A percentile compares a stretch with the other conserved stretches of the same genome.
Evolutionary conservation across 1,140 invertebrate genomes (phyloP).

Genomic region (Sminthurinus signatus): DNA sequence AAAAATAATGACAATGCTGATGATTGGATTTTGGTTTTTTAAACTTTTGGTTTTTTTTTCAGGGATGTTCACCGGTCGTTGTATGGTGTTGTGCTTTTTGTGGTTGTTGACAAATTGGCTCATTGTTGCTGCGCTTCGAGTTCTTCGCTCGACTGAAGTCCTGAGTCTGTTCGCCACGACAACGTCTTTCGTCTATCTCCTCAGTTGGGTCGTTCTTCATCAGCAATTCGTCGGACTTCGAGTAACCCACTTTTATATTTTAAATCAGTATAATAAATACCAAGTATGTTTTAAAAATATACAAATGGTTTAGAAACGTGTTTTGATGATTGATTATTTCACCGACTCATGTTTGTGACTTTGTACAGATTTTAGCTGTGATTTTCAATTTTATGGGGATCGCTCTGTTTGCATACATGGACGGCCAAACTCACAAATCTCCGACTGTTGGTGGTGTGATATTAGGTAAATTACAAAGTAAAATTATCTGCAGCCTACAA

Average conservation of each 20-base stretch:
- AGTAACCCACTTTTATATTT: too few species aligned
- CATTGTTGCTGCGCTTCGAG: slow-evolving; percentile 76
- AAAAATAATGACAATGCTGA: too few species aligned
- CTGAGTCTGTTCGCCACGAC: slow-evolving; percentile 89
- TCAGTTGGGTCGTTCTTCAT: slow-evolving; percentile 93
- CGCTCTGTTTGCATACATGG: slow-evolving; percentile 89
- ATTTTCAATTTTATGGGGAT: slow-evolving; percentile 91
- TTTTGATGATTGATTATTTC: not conserved
- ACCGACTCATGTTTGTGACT: too few species aligned
- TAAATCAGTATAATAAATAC: too few species aligned
- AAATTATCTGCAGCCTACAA: too few species aligned
- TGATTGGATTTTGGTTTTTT: too few species aligned
- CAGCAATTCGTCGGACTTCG: slow-evolving; percentile 92
- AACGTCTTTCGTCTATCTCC: slow-evolving; percentile 83
- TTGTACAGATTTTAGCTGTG: slow-evolving; percentile 79
- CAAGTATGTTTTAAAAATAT: too few species aligned
- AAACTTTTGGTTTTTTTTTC: not conserved
- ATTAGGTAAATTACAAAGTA: too few species aligned
- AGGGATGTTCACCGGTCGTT: slow-evolving; percentile 56
- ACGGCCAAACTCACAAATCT: slow-evolving; percentile 76
- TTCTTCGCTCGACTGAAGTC: slow-evolving; percentile 81
- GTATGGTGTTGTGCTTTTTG: slow-evolving; percentile 76
- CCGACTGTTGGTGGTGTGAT: slow-evolving; percentile 84
- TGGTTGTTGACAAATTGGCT: slow-evolving; percentile 91
- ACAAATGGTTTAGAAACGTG: too few species aligned